phyloP scores from a whole-genome alignment of 2,113 vertebrate species.

The Megatriorchis doriae region DNA sequence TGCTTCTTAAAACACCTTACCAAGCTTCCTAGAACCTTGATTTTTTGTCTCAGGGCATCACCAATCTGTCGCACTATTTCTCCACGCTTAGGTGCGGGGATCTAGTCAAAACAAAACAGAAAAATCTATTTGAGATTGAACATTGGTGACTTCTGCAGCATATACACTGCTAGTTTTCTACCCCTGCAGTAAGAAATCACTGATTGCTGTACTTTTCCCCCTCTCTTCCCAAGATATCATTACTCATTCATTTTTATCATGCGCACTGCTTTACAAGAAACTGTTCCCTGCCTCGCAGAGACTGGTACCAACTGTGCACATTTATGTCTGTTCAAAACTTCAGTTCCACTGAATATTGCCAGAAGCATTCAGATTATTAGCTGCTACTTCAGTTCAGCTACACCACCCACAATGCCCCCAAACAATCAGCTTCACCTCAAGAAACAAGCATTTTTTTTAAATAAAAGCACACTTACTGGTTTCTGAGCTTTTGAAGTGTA shows the following conservation, averaged over 20 bases:
- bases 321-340: not conserved
- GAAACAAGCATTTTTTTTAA: not conserved
- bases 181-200: not conserved
- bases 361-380: not conserved
- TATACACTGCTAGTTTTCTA: not conserved
- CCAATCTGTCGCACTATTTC: constrained; percentile 97
- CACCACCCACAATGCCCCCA: not conserved
- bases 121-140: not conserved
- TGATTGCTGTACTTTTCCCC: not conserved
- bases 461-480: not conserved
- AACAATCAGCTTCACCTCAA: not conserved
- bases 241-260: not conserved
- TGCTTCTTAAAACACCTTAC: constrained; percentile 64
- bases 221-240: not conserved
- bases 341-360: not conserved
- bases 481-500: not conserved
- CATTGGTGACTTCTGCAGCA: not conserved
- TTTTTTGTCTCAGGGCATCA: constrained; percentile 91
- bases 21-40: constrained; percentile 87
- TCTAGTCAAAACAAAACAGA: constrained; percentile 58
- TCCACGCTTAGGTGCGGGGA: constrained; percentile 95
- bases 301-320: not conserved
- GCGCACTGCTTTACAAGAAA: not conserved
- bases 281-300: not conserved
- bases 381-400: not conserved